Percentiles rank a stretch among this genome's conserved stretches.
These are phyloP conservation scores for Hybognathus amarus DNA, from an alignment of 2,797 vertebrate genomes.

Conservation along the genomic window DNA sequence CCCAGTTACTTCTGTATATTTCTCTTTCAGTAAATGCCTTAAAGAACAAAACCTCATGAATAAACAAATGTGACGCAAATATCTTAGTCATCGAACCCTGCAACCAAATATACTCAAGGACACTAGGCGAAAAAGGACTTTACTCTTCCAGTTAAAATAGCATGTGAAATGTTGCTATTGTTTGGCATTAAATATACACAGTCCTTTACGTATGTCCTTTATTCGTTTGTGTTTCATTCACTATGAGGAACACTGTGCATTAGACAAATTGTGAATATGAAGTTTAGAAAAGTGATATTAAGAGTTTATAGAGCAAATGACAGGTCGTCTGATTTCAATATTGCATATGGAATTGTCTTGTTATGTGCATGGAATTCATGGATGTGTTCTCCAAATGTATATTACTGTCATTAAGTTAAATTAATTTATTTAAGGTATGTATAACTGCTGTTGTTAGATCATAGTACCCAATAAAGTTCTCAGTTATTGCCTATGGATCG, in stretches of 20 bases:
- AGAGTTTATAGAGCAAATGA: background rate
- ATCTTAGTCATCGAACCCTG: conserved; percentile 27
- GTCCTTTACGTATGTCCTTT: background rate
- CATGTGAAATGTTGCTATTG: conserved; percentile 9
- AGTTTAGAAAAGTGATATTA: conserved; percentile 10
- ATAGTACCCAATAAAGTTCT: conserved; percentile 49
- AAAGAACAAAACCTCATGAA: conserved; percentile 26
- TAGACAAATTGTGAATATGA: conserved; percentile 15
- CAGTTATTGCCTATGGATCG: conserved; percentile 13
- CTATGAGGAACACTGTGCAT: background rate
- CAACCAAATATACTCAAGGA: conserved; percentile 27
- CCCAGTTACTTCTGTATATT: conserved; percentile 4
- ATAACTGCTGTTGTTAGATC: conserved; percentile 33
- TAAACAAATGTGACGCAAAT: conserved; percentile 26
- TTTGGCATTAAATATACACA: conserved; percentile 6
- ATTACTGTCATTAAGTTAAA: background rate
- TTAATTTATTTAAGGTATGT: conserved; percentile 30
- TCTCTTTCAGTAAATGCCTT: conserved; percentile 30
- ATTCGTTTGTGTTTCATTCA: background rate
- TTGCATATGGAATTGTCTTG: conserved; percentile 31
- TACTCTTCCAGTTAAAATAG: conserved; percentile 17
- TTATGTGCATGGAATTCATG: conserved; percentile 47
- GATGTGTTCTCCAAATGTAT: conserved; percentile 6
- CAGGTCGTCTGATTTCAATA: conserved; percentile 6
- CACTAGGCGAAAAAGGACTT: background rate